Percentiles rank a stretch among this genome's conserved stretches.
Evolutionary conservation across 2,888 invertebrate genomes (phyloP).

Genomic region (Uloborus plumipes): DNA sequence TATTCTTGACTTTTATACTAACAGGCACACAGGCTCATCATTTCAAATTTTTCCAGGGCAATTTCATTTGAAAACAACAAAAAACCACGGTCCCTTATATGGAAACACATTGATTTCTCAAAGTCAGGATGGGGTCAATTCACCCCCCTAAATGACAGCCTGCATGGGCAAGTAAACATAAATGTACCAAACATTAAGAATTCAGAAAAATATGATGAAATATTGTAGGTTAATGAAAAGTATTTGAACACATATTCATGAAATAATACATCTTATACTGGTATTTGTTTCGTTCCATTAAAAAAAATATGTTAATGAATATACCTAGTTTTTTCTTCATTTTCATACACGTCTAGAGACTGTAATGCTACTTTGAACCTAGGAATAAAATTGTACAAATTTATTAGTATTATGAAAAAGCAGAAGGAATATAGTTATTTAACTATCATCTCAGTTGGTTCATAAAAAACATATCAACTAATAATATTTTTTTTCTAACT

Average conservation of each 20-base stretch:
- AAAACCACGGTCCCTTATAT: too few relatives aligned
- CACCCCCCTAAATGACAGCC: too few relatives aligned
- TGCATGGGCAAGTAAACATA: too few relatives aligned
- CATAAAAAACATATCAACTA: neutral
- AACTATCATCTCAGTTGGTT: too few relatives aligned
- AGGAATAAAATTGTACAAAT: constrained; percentile 68
- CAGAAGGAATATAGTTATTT: neutral
- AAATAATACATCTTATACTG: too few relatives aligned
- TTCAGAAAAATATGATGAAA: neutral
- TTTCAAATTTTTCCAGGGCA: too few relatives aligned
- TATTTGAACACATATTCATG: neutral
- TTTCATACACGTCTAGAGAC: constrained; percentile 81
- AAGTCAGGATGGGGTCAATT: too few relatives aligned
- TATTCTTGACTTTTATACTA: too few relatives aligned
- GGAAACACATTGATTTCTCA: too few relatives aligned
- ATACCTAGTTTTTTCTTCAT: constrained; percentile 81
- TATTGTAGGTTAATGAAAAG: neutral
- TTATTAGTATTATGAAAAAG: constrained; percentile 31
- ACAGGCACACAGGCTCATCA: too few relatives aligned
- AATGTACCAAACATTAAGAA: too few relatives aligned
- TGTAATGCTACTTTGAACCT: constrained; percentile 78
- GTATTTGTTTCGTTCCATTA: neutral
- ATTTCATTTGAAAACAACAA: too few relatives aligned
- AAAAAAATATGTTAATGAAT: constrained; percentile 1
- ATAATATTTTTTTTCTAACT: neutral